Percentiles rank a stretch among this genome's conserved stretches.
These are phyloP conservation scores for Pygoscelis antarcticus DNA, from an alignment of 2,113 vertebrate species.

Conservation along the genomic window DNA sequence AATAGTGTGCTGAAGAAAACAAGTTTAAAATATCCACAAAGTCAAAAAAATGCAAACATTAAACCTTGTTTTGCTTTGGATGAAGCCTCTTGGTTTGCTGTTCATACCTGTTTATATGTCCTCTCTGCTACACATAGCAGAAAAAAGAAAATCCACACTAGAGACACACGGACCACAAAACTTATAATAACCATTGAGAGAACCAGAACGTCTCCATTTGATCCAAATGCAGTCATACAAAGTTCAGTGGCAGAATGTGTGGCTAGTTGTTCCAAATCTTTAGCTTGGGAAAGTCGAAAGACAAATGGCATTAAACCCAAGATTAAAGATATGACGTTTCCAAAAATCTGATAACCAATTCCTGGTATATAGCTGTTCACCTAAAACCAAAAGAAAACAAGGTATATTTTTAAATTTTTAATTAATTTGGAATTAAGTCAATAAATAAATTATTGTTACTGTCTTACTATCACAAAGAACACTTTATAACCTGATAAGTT, in stretches of 20 bases:
- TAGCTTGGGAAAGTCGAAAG: slow-evolving; percentile 89
- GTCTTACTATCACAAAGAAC: neutral
- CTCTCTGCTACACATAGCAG: slow-evolving; percentile 96
- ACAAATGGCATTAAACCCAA: slow-evolving; percentile 92
- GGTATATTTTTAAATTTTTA: neutral
- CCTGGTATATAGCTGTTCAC: slow-evolving; percentile 94
- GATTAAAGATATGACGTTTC: slow-evolving; percentile 88
- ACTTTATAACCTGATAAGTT: neutral
- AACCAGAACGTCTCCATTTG: slow-evolving; percentile 81
- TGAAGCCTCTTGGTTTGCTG: neutral
- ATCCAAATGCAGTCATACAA: slow-evolving; percentile 85
- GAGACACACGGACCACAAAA: slow-evolving; percentile 91
- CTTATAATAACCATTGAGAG: slow-evolving; percentile 92
- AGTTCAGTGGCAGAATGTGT: slow-evolving; percentile 86
- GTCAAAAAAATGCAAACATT: neutral
- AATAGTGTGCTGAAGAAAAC: neutral
- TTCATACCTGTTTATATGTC: slow-evolving; percentile 94
- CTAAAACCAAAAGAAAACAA: slow-evolving; percentile 67
- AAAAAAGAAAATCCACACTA: slow-evolving; percentile 99
- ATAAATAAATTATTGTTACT: neutral
- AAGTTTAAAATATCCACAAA: neutral
- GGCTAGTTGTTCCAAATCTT: slow-evolving; percentile 88
- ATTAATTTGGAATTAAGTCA: neutral
- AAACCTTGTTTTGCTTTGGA: neutral
- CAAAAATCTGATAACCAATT: slow-evolving; percentile 97